phyloP scores from a whole-genome alignment of 2,113 vertebrate species.

The Alligator sinensis region DNA sequence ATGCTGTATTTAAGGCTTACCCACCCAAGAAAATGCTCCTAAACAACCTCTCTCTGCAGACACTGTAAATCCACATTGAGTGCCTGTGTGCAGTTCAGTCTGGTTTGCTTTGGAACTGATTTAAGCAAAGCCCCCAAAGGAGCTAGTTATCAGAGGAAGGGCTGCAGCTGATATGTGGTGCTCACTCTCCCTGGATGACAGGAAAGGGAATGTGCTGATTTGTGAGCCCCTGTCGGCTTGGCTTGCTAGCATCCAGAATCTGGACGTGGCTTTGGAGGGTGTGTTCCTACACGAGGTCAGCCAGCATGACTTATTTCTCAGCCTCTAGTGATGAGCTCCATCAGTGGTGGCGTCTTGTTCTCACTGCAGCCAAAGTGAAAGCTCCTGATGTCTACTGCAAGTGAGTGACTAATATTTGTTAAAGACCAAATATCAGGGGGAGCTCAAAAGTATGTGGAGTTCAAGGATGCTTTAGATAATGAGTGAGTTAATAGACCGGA shows the following conservation, averaged over 20 bases:
- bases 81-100: no score
- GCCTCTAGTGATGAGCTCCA: neutral
- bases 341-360: neutral
- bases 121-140: no score
- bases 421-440: neutral
- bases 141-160: neutral
- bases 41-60: no score
- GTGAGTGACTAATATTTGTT: neutral
- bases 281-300: neutral
- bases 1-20: no score
- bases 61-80: no score
- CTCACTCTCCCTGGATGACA: neutral
- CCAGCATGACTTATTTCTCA: neutral
- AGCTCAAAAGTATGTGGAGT: neutral
- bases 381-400: neutral
- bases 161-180: neutral
- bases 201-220: neutral
- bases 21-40: no score
- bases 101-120: no score
- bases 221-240: neutral
- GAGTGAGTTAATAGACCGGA: neutral
- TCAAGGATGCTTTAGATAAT: neutral
- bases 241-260: neutral
- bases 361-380: neutral
- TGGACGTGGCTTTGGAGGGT: neutral